These are phyloP conservation scores for Ailuropoda melanoleuca DNA, from an alignment of 2,113 vertebrate genomes.

Conservation along the genomic window DNA sequence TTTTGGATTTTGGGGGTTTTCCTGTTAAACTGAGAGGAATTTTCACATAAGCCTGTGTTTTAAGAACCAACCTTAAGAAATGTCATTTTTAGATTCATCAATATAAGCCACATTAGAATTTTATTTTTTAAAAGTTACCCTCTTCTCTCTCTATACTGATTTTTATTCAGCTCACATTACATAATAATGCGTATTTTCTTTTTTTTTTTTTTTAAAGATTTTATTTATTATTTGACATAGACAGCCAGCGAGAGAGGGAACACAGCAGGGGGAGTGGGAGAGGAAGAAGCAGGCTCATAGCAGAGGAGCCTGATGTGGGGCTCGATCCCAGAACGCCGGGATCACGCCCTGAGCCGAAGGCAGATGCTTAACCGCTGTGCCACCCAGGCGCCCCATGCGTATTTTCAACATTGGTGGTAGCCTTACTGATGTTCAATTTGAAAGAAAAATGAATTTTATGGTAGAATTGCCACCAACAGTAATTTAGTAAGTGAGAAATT, in stretches of 20 bases:
- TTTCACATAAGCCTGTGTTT: neutral
- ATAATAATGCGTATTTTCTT: neutral
- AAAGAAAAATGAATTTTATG: slow-evolving; percentile 39
- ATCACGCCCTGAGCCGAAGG: too few relatives aligned
- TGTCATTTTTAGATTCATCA: slow-evolving; percentile 5
- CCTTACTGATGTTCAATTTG: slow-evolving; percentile 25
- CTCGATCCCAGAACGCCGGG: too few relatives aligned
- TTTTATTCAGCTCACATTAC: slow-evolving; percentile 12
- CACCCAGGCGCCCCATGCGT: too few relatives aligned
- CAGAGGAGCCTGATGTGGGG: too few relatives aligned
- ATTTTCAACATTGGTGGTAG: neutral
- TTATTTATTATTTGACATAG: too few relatives aligned
- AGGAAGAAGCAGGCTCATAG: too few relatives aligned
- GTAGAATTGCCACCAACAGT: neutral
- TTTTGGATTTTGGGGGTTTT: neutral
- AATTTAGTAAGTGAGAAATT: neutral
- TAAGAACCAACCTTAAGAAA: neutral
- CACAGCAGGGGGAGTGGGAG: too few relatives aligned
- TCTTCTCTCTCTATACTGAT: neutral
- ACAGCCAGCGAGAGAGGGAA: too few relatives aligned
- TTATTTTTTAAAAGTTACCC: neutral
- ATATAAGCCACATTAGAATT: neutral
- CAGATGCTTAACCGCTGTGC: too few relatives aligned
- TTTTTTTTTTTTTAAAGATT: too few relatives aligned
- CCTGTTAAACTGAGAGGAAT: neutral